Evolutionary conservation across 2,888 invertebrate genomes (phyloP).

Genomic region (Andrena fulva): DNA sequence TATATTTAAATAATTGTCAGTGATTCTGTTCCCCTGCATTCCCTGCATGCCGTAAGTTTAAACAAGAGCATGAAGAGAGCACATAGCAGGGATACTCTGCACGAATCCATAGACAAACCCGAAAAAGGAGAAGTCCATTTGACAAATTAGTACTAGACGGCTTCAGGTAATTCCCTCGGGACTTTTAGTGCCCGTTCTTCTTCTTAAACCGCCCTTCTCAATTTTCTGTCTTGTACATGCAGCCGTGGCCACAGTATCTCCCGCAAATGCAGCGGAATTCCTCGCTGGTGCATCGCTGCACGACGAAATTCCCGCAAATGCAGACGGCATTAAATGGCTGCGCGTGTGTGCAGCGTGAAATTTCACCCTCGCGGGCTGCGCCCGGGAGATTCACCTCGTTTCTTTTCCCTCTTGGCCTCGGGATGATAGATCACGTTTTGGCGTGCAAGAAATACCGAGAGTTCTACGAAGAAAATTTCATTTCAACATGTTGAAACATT

Average conservation of each 20-base stretch:
- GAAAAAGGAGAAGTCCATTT: slow-evolving; percentile 54
- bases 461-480: background rate
- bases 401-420: background rate
- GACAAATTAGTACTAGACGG: slow-evolving; percentile 51
- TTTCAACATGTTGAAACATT: background rate
- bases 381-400: background rate
- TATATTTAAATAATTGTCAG: slow-evolving; percentile 3
- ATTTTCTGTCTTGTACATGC: slow-evolving; percentile 24
- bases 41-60: background rate
- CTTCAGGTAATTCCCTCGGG: slow-evolving; percentile 47
- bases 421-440: slow-evolving; percentile 9
- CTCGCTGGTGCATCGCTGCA: slow-evolving; percentile 10
- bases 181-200: slow-evolving; percentile 51
- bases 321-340: slow-evolving; percentile 38
- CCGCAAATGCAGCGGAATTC: slow-evolving; percentile 14
- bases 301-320: slow-evolving; percentile 29
- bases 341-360: slow-evolving; percentile 54
- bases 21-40: background rate
- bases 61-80: background rate
- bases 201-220: slow-evolving; percentile 37
- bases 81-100: background rate
- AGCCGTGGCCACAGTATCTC: background rate
- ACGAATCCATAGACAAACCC: slow-evolving; percentile 2
- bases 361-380: slow-evolving; percentile 46
- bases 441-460: slow-evolving; percentile 8